A percentile compares a stretch with the other conserved stretches of the same genome.
phyloP scores from a whole-genome alignment of 2,113 vertebrate genomes.

The Chlorocebus sabaeus region DNA sequence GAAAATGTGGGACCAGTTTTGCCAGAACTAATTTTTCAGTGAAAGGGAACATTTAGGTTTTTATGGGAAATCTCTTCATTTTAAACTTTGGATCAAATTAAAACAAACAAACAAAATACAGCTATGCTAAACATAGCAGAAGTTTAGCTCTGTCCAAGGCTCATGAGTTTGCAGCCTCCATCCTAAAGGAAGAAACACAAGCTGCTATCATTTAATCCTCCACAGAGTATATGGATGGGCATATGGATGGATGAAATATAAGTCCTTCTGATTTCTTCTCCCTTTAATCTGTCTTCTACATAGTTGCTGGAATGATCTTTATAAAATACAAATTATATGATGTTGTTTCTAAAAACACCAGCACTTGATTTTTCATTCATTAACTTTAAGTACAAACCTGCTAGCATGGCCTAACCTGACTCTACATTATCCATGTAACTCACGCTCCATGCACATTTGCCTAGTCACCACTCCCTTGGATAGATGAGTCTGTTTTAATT shows the following conservation, averaged over 20 bases:
- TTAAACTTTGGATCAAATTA: neutral
- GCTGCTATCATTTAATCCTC: neutral
- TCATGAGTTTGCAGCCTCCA: neutral
- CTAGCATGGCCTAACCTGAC: neutral
- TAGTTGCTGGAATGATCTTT: neutral
- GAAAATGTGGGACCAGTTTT: neutral
- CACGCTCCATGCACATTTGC: neutral
- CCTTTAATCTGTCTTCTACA: neutral
- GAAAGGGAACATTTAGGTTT: neutral
- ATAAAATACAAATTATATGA: neutral
- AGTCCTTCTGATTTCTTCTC: neutral
- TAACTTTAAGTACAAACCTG: neutral
- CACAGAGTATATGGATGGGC: neutral
- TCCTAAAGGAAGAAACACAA: neutral
- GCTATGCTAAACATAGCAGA: neutral
- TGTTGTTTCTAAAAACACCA: neutral
- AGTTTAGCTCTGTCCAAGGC: neutral
- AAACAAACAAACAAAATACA: neutral
- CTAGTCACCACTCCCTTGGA: neutral
- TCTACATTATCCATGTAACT: neutral
- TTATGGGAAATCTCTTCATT: neutral
- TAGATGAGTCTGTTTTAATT: neutral
- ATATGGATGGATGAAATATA: neutral
- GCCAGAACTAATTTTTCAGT: neutral
- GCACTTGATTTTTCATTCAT: neutral